phyloP scores from a whole-genome alignment of 2,888 invertebrate genomes.

The Chorisops tibialis region DNA sequence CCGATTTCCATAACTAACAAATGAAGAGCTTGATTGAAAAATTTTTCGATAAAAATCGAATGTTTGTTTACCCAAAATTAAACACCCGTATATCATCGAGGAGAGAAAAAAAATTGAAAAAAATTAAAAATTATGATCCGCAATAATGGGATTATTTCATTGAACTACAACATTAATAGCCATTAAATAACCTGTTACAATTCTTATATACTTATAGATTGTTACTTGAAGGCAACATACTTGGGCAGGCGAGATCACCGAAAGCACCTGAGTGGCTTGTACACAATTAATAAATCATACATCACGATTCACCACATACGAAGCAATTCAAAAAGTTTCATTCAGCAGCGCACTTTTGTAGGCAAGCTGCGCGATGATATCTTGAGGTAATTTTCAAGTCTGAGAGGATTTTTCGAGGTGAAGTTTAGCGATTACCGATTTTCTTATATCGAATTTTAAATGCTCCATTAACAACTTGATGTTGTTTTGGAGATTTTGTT shows the following conservation, averaged over 20 bases:
- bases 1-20: no score
- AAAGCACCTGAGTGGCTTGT: constrained; percentile 21
- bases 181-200: constrained; percentile 21
- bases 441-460: constrained; percentile 7
- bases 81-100: no score
- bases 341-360: constrained; percentile 9
- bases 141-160: constrained; percentile 12
- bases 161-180: constrained; percentile 14
- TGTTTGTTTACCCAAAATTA: no score
- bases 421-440: constrained; percentile 15
- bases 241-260: background rate
- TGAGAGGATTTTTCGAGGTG: constrained; percentile 6
- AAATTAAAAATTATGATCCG: background rate
- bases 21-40: no score
- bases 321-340: constrained; percentile 20
- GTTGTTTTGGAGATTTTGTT: background rate
- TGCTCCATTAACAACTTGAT: constrained; percentile 18
- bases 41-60: no score
- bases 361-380: constrained; percentile 11
- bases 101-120: no score
- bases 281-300: constrained; percentile 25
- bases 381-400: constrained; percentile 7
- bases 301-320: constrained; percentile 18
- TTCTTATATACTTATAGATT: constrained; percentile 15
- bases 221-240: constrained; percentile 21